Evolutionary conservation across 2,113 vertebrate species (phyloP), one percentile per base, ranked within the genome.

Genomic region (Trochalopteron elliotii): DNA sequence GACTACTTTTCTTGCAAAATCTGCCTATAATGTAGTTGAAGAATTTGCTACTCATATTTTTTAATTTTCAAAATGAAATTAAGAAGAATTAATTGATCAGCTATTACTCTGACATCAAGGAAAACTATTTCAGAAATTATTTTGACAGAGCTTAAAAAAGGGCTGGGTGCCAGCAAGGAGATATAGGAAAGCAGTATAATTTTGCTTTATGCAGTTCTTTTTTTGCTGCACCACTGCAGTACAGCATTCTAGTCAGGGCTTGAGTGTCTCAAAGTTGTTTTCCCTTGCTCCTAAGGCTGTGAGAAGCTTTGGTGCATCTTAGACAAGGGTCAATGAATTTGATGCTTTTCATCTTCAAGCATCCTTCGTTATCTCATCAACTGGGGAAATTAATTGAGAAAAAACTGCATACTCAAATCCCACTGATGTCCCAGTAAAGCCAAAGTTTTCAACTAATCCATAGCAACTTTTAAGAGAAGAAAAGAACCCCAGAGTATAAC

Each of bases 61-160:
- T 82, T 69, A 30, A 40, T 72, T 96, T 96, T 45, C 83, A 84
- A 83, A 90, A 92, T 70, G 21, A 79, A 96, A 56, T 86, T 68
- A 89, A 90, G 70, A 87, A 94, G 16, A 93, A 90, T 72, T 96
- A 96, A 92, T 90, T 92, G 80, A 50, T 92, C 57, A 78, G 61
- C 65, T 83, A 63, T 47, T 90, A 57, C 60, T 84, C 57, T 87
- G 86, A 75, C 33, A 88, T 89, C 56, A 82, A 64, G 89, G 28
- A 83, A 93, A 92, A 76, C 56, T 60, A 93, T 71, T 64, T 68
- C 83, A 86, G 71, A 88, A 93, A 83, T 90, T 49, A 35, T 65
- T 90, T 69, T 91, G 65, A 68, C 45, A 45, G 61, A 89, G 53
- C 77, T 64, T 87, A 53, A 72, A 81, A 83, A 64, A 19, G 65